Conservation (phyloP, 2,888 invertebrate species). For the Drosophila lutescens region DNA sequence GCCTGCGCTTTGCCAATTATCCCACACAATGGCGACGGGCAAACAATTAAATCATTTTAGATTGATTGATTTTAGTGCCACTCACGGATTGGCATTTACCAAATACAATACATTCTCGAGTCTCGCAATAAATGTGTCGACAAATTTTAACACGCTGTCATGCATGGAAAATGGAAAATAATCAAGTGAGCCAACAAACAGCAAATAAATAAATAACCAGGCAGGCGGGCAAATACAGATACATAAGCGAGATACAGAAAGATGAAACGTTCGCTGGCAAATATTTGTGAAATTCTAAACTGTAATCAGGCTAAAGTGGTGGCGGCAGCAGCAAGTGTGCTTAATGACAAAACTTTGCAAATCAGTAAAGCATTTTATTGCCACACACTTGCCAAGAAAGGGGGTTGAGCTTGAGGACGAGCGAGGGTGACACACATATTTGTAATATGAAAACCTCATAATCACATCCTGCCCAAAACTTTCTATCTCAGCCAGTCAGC, state of each 20-base stretch:
- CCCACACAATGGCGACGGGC: neutral
- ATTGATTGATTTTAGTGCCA: conserved; percentile 29
- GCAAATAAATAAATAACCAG: conserved; percentile 26
- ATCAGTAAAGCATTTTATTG: conserved; percentile 72
- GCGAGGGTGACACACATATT: conserved; percentile 35
- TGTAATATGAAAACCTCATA: conserved; percentile 64
- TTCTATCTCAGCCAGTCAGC: conserved; percentile 52
- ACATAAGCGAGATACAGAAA: neutral
- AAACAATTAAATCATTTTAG: conserved; percentile 23
- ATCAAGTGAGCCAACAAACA: conserved; percentile 27
- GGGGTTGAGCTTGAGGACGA: neutral
- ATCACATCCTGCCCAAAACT: conserved; percentile 63
- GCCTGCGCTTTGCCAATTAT: conserved; percentile 22
- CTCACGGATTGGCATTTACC: conserved; percentile 14
- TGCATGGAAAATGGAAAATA: conserved; percentile 41
- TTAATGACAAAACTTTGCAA: conserved; percentile 76
- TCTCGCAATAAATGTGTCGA: conserved; percentile 45
- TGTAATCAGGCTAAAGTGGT: conserved; percentile 37
- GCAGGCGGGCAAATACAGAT: neutral
- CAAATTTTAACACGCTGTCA: conserved; percentile 48
- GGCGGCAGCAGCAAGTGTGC: conserved; percentile 59
- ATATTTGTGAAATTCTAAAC: conserved; percentile 66
- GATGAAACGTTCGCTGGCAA: conserved; percentile 40
- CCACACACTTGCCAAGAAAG: conserved; percentile 38
- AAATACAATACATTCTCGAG: conserved; percentile 44